Evolutionary conservation across 1,140 invertebrate species (phyloP), one percentile per base, ranked within the genome.

Genomic region (Megalopta genalis): DNA sequence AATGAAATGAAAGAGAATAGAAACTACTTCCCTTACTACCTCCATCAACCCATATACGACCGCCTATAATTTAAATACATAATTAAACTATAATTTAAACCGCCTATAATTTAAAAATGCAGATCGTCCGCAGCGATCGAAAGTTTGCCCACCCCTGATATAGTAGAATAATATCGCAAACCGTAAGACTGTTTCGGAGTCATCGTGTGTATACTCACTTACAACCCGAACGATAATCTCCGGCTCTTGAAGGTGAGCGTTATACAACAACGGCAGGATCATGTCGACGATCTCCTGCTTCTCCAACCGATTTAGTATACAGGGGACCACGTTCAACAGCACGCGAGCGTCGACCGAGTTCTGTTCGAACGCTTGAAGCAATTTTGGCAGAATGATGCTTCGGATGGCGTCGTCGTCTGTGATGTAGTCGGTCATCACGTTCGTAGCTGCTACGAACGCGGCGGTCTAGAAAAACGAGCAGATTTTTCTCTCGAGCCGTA

Each of bases 221-320:
- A 97, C 96, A 92, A 97, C 96, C 90, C 96, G 95, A 81, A 95
- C 93, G 62, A 96, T 94, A 66, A 97, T 95, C 86, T 97, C 96
- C 0, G 98, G 96, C 90, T 99, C 98, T 68, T 96, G 96, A 39
- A 98, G 94, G 63, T 96, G 95, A 71, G 98, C 97, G 81, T 97
- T 96, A 80, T 96, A 96, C n/a, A 99, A 93, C 73, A 99, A 94
- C 1, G 98, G 98, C 81, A 99, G 94, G 0, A 99, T 97, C 83
- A 98, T 97, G 85, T 99, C 98, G 80, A 98, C 95, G 65, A 99
- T 97, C 89, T 97, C 96, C 65, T 95, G 95, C 84, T 97, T 96
- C 82, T 99, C 98, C 73, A 99, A 93, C 71, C 97, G 95, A 82
- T 96, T 95, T 63, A 98, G 92, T 2, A 97, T 97, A 89, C 96